These are phyloP conservation scores for Halocynthia aurantium DNA, from an alignment of 23 tunicate genomes.

Conservation along the genomic window DNA sequence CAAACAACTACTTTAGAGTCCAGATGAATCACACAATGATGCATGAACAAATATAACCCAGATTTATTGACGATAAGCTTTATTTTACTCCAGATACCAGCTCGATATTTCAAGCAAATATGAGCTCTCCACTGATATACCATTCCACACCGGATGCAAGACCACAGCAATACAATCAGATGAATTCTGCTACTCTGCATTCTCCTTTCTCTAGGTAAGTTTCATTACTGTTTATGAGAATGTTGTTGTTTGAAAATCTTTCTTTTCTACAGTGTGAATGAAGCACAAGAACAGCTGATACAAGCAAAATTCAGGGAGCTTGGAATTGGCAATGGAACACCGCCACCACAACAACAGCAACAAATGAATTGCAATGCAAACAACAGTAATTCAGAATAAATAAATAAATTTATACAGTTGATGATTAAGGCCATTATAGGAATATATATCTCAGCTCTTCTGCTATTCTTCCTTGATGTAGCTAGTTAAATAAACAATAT, in stretches of 20 bases:
- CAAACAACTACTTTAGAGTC: neutral
- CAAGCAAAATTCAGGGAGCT: conserved; percentile 73
- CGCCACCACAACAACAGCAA: conserved; percentile 28
- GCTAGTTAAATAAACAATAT: no score
- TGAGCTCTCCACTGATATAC: conserved; percentile 2
- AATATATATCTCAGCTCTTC: neutral
- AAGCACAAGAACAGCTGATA: conserved; percentile 61
- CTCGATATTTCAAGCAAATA: conserved; percentile 1
- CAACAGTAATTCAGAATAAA: no score
- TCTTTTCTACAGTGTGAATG: conserved; percentile 21
- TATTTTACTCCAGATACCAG: neutral
- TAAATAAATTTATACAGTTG: neutral
- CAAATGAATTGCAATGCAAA: no score
- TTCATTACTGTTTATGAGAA: neutral
- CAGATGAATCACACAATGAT: neutral
- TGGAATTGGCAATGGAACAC: conserved; percentile 87
- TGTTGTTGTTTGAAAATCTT: neutral
- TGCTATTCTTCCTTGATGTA: no score
- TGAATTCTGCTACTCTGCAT: neutral
- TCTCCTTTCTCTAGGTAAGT: neutral
- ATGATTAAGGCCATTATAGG: neutral
- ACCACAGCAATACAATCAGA: neutral
- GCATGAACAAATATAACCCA: neutral
- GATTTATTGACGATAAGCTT: neutral
- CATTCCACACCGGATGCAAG: conserved; percentile 9